phyloP scores from a whole-genome alignment of 53 echinoderm and acorn worm genomes.

The Hippasteria phrygiana region DNA sequence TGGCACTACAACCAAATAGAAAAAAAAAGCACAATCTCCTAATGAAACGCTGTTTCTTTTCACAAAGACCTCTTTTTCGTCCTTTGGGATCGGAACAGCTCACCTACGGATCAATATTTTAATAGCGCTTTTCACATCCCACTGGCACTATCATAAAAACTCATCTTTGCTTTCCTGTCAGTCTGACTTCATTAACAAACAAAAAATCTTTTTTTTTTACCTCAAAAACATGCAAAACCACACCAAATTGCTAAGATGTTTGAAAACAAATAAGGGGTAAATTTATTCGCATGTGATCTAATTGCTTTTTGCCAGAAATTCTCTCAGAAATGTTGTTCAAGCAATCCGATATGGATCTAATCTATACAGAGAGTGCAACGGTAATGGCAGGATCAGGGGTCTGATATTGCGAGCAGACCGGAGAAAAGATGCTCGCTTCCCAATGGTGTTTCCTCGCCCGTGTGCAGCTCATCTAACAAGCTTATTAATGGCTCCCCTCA shows the following conservation, averaged over 20 bases:
- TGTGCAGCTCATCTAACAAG: slow-evolving; percentile 41
- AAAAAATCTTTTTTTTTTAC: neutral
- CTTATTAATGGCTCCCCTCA: slow-evolving; percentile 52
- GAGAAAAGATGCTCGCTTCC: neutral
- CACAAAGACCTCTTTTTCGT: neutral
- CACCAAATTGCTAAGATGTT: too few relatives aligned
- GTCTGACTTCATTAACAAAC: neutral
- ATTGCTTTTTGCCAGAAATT: too few relatives aligned
- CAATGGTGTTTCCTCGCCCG: neutral
- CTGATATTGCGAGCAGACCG: neutral
- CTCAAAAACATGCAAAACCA: too few relatives aligned
- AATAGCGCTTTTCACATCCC: slow-evolving; percentile 19
- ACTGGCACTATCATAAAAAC: neutral
- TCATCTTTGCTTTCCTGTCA: neutral
- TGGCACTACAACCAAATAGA: neutral
- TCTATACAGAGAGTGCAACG: too few relatives aligned
- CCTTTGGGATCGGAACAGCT: slow-evolving; percentile 35
- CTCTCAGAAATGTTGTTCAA: too few relatives aligned
- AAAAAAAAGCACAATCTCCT: neutral
- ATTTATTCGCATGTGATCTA: too few relatives aligned
- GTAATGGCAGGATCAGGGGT: too few relatives aligned
- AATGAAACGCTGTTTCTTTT: slow-evolving; percentile 9
- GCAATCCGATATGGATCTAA: too few relatives aligned
- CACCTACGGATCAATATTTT: slow-evolving; percentile 35
- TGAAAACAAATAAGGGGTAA: too few relatives aligned